Base-by-base conservation (phyloP, 30 jellyfish, hydroid and myxozoan species). In the Sanderia malayensis region DNA sequence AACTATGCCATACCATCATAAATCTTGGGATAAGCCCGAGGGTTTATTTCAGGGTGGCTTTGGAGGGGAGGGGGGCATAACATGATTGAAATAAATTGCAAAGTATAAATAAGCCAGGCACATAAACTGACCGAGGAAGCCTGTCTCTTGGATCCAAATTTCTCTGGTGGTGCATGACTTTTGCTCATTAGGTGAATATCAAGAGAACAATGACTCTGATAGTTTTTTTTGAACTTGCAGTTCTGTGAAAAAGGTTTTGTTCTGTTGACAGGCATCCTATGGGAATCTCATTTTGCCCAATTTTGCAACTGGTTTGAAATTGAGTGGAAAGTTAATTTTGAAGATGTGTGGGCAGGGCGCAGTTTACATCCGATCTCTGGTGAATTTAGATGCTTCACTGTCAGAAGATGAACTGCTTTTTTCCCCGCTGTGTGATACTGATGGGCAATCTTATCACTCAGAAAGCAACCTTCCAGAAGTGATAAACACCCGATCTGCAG, bases 271-370 rank as follows among this genome's bases (percentile, higher is more conserved):
- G 73, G 73, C 73, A 60, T 60, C 26, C 73, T 60, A 60, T 60
- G 73, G 73, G 9, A 53, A 60, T 31, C 25, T 60, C 4, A 53
- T 31, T 3, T 7, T 7, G 25, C 73, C 73, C 19, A 60, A 25
- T 21, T 25, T 60, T 60, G 73, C 73, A 3, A 57, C 73, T 3
- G 73, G 73, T 7, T 57, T 60, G 47, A 60, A 60, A 19, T 25
- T 60, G 23, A 13, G 23, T 60, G 73, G 55, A 13, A 60, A 23
- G 49, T 23, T 60, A 4, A 2, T 60, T 3, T 19, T 9, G 24
- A 49, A 49, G 24, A 15, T 49, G 64, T 49, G 64, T 49, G 64
- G 64, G 27, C 64, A 49, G 18, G 64, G 64, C 8, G 23, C 64
- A 49, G 25, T 49, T 2, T 49, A 49, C 24, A 24, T 49, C 23